Evolutionary conservation across 2,113 vertebrate genomes (phyloP), one percentile per base, ranked within the genome.

Genomic region (Spilogale gracilis): DNA sequence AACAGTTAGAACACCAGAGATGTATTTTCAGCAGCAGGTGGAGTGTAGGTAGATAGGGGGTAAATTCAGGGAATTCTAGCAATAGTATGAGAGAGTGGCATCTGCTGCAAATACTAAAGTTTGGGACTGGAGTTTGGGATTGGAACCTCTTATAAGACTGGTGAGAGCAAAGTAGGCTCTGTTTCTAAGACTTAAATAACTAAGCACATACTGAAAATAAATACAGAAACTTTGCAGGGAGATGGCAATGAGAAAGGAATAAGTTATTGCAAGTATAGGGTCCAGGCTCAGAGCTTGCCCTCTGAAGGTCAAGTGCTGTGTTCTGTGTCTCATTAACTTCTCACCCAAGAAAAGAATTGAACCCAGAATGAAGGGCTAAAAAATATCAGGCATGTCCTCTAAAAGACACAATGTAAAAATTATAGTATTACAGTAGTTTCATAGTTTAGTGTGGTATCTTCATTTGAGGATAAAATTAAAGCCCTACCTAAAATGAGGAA

Each of bases 381-480:
- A 56, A 83, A 54, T 92, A 73, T 65, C 60, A 21, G 11, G 7
- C 52, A 9, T 80, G 12, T 63, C 63, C 63, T 93, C 58, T 74
- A 17, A 69, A 88, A 76, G 73, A n/a, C 21, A 60, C 65, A 58
- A 9, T 45, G 3, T 87, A n/a, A 94, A 92, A 92, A 69, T 45
- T 76, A 23, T 69, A 58, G 18, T 50, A 27, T 61, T 78, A 63
- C 8, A 50, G 17, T 84, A 43, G 9, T 81, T 92, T 88, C 4
- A n/a, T 43, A 32, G 27, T 96, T 95, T 32, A 79, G 54, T 81
- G 43, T 45, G 27, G 45, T 61, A 58, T 93, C 63, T 93, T 90
- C 60, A 94, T 78, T 80, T 84, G 65, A 96, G 20, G 54, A 58
- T 88, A 84, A 91, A 91, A 61, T 45, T 80, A 92, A 96, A 86